These are phyloP conservation scores for Darevskia nairensis DNA, from an alignment of 2,797 vertebrate genomes.

Conservation along the genomic window DNA sequence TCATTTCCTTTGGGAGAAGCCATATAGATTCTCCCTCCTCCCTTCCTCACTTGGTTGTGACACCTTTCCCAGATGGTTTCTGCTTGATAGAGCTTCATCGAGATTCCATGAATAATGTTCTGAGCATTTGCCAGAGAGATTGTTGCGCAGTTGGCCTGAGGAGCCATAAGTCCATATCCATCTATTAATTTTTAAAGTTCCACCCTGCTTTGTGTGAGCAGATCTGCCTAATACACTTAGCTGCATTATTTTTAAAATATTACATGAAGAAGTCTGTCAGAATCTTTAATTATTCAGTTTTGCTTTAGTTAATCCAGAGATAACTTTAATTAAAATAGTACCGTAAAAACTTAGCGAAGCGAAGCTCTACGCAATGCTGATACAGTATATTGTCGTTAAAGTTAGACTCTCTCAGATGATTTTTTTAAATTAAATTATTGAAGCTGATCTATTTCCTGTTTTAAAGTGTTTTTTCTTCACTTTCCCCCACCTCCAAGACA, in stretches of 20 bases:
- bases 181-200: slow-evolving; percentile 26
- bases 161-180: background rate
- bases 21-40: background rate
- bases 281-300: background rate
- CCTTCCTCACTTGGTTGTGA: background rate
- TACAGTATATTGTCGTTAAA: slow-evolving; percentile 17
- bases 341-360: slow-evolving; percentile 6
- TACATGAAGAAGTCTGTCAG: background rate
- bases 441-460: slow-evolving; percentile 11
- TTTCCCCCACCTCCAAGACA: slow-evolving; percentile 80
- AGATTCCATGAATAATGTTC: slow-evolving; percentile 17
- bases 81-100: slow-evolving; percentile 31
- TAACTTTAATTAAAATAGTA: slow-evolving; percentile 29
- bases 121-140: slow-evolving; percentile 17
- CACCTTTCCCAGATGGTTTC: background rate
- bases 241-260: slow-evolving; percentile 29
- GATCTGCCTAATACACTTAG: background rate
- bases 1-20: background rate
- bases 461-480: background rate
- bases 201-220: background rate
- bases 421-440: slow-evolving; percentile 21
- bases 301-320: slow-evolving; percentile 21
- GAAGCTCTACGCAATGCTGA: background rate
- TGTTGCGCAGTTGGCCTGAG: background rate
- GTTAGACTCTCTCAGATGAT: background rate